Evolutionary conservation across 2,888 invertebrate species (phyloP).

Genomic region (Boloria selene): DNA sequence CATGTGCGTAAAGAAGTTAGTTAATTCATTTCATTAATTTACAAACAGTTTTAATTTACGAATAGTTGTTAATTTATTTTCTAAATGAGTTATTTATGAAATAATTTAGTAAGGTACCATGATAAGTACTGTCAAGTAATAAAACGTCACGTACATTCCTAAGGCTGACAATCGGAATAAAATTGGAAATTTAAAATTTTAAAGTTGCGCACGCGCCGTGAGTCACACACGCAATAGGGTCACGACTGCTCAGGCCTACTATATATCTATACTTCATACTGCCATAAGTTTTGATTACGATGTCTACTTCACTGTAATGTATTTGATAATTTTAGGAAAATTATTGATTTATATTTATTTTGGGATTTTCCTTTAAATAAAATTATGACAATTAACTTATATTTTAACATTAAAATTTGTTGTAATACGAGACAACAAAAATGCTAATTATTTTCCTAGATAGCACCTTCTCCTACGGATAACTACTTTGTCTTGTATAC

Average conservation of each 20-base stretch:
- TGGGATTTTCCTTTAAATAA: too few relatives aligned
- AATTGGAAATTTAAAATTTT: slow-evolving; percentile 75
- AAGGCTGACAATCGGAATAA: slow-evolving; percentile 51
- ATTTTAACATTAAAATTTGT: too few relatives aligned
- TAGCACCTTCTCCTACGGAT: too few relatives aligned
- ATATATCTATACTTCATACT: slow-evolving; percentile 52
- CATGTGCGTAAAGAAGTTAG: too few relatives aligned
- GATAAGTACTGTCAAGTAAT: slow-evolving; percentile 30
- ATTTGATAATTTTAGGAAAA: slow-evolving; percentile 50
- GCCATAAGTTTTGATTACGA: slow-evolving; percentile 72
- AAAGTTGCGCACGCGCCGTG: slow-evolving; percentile 76
- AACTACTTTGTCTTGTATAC: too few relatives aligned
- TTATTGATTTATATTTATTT: too few relatives aligned
- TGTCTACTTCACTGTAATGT: slow-evolving; percentile 47
- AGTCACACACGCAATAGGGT: slow-evolving; percentile 79
- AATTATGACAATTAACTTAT: too few relatives aligned
- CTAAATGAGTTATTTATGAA: slow-evolving; percentile 1
- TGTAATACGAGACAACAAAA: too few relatives aligned
- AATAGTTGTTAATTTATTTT: too few relatives aligned
- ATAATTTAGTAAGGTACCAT: neutral
- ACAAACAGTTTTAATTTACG: too few relatives aligned
- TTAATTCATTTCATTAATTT: too few relatives aligned
- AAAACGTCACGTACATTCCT: slow-evolving; percentile 34
- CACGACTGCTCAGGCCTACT: slow-evolving; percentile 62
- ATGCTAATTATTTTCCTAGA: too few relatives aligned